A percentile compares a stretch with the other conserved stretches of the same genome.
Evolutionary conservation across 1,140 invertebrate species (phyloP).

Genomic region (Campoletis sonorensis): DNA sequence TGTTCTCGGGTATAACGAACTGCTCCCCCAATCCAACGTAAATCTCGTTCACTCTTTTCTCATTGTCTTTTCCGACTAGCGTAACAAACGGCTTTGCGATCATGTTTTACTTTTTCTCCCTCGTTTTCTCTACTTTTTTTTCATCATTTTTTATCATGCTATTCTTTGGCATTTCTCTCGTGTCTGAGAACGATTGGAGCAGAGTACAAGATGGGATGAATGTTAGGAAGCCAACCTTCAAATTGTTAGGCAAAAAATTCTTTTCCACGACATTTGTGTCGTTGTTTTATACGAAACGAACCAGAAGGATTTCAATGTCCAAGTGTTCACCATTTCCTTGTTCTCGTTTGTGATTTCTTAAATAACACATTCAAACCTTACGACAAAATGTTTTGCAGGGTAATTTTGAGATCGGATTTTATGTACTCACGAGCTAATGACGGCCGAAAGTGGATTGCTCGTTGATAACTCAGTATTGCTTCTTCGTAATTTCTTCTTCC

Average conservation of each 20-base stretch:
- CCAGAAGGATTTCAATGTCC: not conserved
- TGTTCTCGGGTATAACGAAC: slow-evolving; percentile 35
- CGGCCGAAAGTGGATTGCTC: slow-evolving; percentile 95
- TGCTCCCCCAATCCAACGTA: slow-evolving; percentile 37
- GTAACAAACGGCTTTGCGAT: slow-evolving; percentile 39
- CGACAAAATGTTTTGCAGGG: not conserved
- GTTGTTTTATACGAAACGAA: not conserved
- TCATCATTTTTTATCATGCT: not conserved
- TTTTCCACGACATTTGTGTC: slow-evolving; percentile 49
- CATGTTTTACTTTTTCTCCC: not conserved
- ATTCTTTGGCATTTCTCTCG: slow-evolving; percentile 16
- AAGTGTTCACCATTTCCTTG: slow-evolving; percentile 13
- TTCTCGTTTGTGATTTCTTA: slow-evolving; percentile 12
- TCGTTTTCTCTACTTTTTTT: too few relatives aligned
- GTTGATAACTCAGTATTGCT: slow-evolving; percentile 93
- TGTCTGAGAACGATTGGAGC: not conserved
- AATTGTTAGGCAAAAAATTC: slow-evolving; percentile 54
- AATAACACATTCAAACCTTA: too few relatives aligned
- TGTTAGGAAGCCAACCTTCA: slow-evolving; percentile 24
- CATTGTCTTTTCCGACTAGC: slow-evolving; percentile 12
- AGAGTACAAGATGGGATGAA: not conserved
- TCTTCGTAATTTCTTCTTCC: slow-evolving; percentile 91
- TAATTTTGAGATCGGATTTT: too few relatives aligned
- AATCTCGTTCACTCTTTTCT: slow-evolving; percentile 29
- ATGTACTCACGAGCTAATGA: slow-evolving; percentile 92